Evolutionary conservation across 2,888 invertebrate genomes (phyloP), one percentile per base, ranked within the genome.

Genomic region (Xanthia icteritia): DNA sequence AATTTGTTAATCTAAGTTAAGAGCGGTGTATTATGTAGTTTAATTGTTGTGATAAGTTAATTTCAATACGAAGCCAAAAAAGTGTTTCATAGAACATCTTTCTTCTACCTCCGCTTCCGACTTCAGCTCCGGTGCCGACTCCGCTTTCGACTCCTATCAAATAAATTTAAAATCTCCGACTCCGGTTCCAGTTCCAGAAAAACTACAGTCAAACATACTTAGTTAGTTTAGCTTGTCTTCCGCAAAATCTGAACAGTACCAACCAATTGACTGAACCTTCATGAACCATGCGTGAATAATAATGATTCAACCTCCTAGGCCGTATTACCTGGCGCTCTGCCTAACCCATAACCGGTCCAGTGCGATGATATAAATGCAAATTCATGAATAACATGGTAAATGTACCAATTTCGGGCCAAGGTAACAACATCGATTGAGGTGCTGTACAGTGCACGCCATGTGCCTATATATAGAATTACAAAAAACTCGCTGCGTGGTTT

Each of bases 391-490:
- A 90, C 87, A 90, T 91, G 90, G 88, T 87, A 90, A 90, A 82
- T 74, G 84, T 86, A 88, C 76, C 82, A 84, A 86, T 91, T 90
- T 89, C 91, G 92, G 95, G 95, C 93, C 95, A 95, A 95, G 95
- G 95, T 89, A 87, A 88, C 88, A 75, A 79, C 90, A 95, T 95
- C 94, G 95, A 95, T 95, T 92, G 86, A 79, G 74, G 83, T 90
- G 89, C 71, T 45, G 36, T 89, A 87, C 86, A 88, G 80, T 85
- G 92, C 94, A 94, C 93, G 93, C 92, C 72, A 93, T 79, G 84
- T 73, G 51, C 66, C 92, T 94, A 94, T 93, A 91, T 93, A 91
- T 93, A 92, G 93, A 86, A 79, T 83, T 75, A 80, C 79, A 65
- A 70, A 84, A 73, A 78, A 81, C 67, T 66, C 11, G 31, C 76